Evolutionary conservation across 1,140 invertebrate genomes (phyloP), one percentile per base, ranked within the genome.

Genomic region (Drosophila nigrodunni): DNA sequence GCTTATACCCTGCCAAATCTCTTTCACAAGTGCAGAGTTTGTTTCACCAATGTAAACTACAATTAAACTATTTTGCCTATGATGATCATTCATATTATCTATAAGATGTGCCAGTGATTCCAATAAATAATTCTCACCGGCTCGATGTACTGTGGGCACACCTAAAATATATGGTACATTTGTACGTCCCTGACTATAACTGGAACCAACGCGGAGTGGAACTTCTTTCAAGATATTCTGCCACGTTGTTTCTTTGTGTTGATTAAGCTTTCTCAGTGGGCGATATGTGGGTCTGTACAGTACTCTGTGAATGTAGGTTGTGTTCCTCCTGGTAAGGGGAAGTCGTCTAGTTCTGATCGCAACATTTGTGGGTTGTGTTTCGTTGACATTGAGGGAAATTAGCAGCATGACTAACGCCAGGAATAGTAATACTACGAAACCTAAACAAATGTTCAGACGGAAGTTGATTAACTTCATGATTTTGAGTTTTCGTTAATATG

Each of bases 11-110:
- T 30, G 8, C 8, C 73, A 67, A 13, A 75, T 60, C 6, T 13
- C 11, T 34, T 78, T n/a, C 8, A 73, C 66, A 9, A 68, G n/a
- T 11, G 30, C 4, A 0, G 35, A 9, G 2, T 50, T 58, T 0
- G 52, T 67, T 13, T 82, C 79, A 2, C 79, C 80, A 39, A 82
- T 76, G 35, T 47, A 75, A 1, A 82, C 37, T 7, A 82, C 79
- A 62, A 82, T 78, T 0, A 82, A 35, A 18, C 41, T 50, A 5
- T 55, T 25, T 8, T n/a, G n/a, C 0, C 52, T 65, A 43, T 82
- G 37, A 7, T 37, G 8, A 0, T 44, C 21, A 0, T 21, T 58
- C 70, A 78, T 67, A 1, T 52, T n/a, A 1, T 43, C 11, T 6
- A 82, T 78, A 7, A 82, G 58, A 7, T 41, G 4, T 0, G 30